Evolutionary conservation across 2,113 vertebrate species (phyloP).

Genomic region (Holacanthus passer): DNA sequence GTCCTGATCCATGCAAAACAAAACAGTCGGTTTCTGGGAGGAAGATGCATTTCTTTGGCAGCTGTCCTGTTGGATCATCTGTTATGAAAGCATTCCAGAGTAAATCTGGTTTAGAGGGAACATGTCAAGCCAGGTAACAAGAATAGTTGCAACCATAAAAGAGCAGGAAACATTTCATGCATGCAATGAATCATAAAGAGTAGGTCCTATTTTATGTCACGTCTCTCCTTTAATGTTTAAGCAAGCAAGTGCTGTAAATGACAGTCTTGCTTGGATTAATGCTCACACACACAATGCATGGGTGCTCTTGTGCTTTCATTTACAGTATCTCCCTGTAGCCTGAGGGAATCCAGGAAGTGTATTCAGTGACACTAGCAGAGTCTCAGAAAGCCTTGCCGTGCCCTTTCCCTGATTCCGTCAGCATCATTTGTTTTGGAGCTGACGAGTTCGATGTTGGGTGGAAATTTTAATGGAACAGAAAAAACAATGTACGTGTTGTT

Average conservation of each 20-base stretch:
- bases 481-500: conserved; percentile 65
- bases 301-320: conserved; percentile 29
- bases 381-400: conserved; percentile 20
- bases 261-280: conserved; percentile 27
- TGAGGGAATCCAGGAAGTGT: conserved; percentile 27
- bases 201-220: conserved; percentile 50
- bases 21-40: conserved; percentile 28
- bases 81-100: conserved; percentile 45
- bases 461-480: conserved; percentile 51
- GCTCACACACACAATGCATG: background rate
- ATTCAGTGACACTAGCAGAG: conserved; percentile 14
- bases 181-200: conserved; percentile 45
- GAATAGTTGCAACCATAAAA: conserved; percentile 18
- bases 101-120: conserved; percentile 54
- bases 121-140: conserved; percentile 31
- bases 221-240: conserved; percentile 63
- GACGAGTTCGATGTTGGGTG: conserved; percentile 23
- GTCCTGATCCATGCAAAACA: conserved; percentile 29
- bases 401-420: conserved; percentile 45
- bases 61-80: conserved; percentile 40
- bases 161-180: conserved; percentile 27
- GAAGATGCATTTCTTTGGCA: conserved; percentile 47
- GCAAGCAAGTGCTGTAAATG: conserved; percentile 26
- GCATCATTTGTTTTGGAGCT: conserved; percentile 27
- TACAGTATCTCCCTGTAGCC: conserved; percentile 28